Conservation (phyloP, 2,113 vertebrate species). For the Nothoprocta pentlandii region DNA sequence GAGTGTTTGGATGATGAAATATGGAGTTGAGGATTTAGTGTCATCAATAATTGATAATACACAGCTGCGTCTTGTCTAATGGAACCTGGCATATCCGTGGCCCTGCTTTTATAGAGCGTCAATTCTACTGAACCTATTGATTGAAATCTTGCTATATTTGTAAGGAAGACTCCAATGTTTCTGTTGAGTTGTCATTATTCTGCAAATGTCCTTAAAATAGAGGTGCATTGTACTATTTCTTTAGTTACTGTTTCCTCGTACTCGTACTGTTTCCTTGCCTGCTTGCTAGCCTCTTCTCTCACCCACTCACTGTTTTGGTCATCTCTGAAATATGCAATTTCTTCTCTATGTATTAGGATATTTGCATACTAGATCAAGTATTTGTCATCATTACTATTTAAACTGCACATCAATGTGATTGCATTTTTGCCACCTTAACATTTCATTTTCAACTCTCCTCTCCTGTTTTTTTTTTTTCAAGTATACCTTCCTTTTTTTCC, state of each 20-base stretch:
- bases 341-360: accelerated
- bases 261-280: neutral
- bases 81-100: neutral
- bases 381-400: neutral
- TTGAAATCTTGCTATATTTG: neutral
- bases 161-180: neutral
- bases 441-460: neutral
- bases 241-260: neutral
- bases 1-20: neutral
- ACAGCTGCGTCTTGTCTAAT: neutral
- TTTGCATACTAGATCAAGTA: neutral
- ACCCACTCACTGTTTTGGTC: neutral
- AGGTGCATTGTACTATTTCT: accelerated
- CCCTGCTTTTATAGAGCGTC: neutral
- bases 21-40: neutral
- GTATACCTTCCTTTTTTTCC: too few relatives aligned
- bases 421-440: accelerated
- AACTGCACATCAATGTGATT: neutral
- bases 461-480: too few relatives aligned
- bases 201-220: neutral
- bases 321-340: neutral
- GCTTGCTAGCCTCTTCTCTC: neutral
- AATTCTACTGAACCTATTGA: neutral
- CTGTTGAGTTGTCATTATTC: neutral
- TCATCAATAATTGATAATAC: neutral